Evolutionary conservation across 2,797 vertebrate species (phyloP).

Genomic region (Microctenopoma steveboyesi): DNA sequence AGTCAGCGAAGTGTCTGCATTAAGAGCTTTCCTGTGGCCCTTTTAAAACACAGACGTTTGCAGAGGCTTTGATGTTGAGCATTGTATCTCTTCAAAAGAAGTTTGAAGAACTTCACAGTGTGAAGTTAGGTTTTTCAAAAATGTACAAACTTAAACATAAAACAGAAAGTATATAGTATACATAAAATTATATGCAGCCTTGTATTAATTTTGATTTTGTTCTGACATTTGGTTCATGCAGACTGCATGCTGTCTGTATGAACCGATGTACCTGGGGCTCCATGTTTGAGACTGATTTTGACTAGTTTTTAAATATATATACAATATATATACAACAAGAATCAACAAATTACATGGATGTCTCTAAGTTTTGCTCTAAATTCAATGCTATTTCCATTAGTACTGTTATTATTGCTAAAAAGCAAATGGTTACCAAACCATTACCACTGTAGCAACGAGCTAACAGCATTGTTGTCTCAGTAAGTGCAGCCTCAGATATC

Average conservation of each 20-base stretch:
- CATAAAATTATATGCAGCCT: conserved; percentile 33
- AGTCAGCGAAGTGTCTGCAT: conserved; percentile 70
- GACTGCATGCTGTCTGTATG: neutral
- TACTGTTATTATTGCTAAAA: neutral
- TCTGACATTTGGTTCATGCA: too few species aligned
- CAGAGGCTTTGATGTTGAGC: conserved; percentile 64
- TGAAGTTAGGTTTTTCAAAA: conserved; percentile 47
- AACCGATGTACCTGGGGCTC: conserved; percentile 8
- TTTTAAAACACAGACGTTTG: conserved; percentile 61
- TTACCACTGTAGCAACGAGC: neutral
- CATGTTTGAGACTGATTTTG: neutral
- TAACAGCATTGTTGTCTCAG: too few species aligned
- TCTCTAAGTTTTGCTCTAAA: neutral
- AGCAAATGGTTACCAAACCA: neutral
- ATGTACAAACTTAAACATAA: conserved; percentile 34
- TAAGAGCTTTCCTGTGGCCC: conserved; percentile 63
- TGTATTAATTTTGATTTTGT: conserved; percentile 7
- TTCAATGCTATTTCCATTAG: neutral
- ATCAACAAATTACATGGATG: neutral
- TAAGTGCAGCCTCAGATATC: neutral
- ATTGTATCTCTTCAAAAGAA: conserved; percentile 61
- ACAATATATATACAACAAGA: neutral
- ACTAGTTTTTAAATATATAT: neutral
- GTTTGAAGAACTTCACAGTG: conserved; percentile 38
- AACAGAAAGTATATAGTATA: conserved; percentile 27